These are phyloP conservation scores for Atta cephalotes DNA, from an alignment of 1,140 invertebrate genomes.

Conservation along the genomic window DNA sequence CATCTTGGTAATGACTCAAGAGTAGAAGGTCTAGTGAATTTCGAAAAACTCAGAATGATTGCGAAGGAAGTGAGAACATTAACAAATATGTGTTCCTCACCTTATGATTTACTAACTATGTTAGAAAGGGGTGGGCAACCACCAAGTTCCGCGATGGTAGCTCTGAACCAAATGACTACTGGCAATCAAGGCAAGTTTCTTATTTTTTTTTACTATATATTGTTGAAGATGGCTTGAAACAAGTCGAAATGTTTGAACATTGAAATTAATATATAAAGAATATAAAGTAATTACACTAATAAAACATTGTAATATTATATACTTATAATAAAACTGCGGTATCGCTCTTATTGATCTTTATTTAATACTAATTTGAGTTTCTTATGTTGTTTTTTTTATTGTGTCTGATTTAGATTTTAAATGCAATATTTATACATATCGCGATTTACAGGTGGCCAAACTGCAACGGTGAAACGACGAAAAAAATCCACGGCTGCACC, in stretches of 20 bases:
- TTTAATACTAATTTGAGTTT: background rate
- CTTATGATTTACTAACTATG: slow-evolving; percentile 94
- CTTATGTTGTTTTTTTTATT: slow-evolving; percentile 8
- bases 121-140: slow-evolving; percentile 94
- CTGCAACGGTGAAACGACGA: slow-evolving; percentile 94
- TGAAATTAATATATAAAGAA: too few species aligned
- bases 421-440: background rate
- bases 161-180: slow-evolving; percentile 94
- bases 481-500: slow-evolving; percentile 96
- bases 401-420: background rate
- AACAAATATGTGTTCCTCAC: slow-evolving; percentile 98
- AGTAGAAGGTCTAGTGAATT: slow-evolving; percentile 97
- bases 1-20: slow-evolving; percentile 98
- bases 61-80: slow-evolving; percentile 98
- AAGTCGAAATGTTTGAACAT: too few species aligned
- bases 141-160: slow-evolving; percentile 94
- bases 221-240: too few species aligned
- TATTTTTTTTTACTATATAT: background rate
- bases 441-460: slow-evolving; percentile 81
- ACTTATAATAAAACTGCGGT: too few species aligned
- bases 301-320: too few species aligned
- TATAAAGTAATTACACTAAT: too few species aligned
- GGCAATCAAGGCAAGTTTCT: slow-evolving; percentile 84
- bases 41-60: slow-evolving; percentile 99
- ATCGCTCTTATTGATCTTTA: too few species aligned